A percentile compares a stretch with the other conserved stretches of the same genome.
phyloP scores from a whole-genome alignment of 1,140 invertebrate genomes.

The Drosophila trapezifrons region DNA sequence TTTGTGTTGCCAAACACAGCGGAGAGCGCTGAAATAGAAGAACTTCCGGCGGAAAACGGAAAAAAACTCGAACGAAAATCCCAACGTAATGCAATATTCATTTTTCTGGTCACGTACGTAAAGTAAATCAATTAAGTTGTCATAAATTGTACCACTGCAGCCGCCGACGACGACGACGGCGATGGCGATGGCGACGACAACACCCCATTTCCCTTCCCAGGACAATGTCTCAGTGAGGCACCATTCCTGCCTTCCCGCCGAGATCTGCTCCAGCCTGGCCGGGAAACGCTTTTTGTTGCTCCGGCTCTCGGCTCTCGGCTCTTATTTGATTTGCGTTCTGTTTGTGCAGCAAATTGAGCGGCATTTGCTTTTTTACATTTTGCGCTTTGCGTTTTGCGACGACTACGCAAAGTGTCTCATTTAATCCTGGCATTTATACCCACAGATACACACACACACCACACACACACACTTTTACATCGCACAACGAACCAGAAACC shows the following conservation, averaged over 20 bases:
- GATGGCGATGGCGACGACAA: conserved; percentile 3
- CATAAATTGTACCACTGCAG: conserved; percentile 80
- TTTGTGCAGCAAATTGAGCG: conserved; percentile 77
- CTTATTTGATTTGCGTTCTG: conserved; percentile 70
- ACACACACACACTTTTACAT: conserved; percentile 13
- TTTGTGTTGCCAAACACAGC: conserved; percentile 52
- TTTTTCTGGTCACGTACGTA: conserved; percentile 83
- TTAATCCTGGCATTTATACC: conserved; percentile 33
- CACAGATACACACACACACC: conserved; percentile 16
- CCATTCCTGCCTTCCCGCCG: conserved; percentile 12
- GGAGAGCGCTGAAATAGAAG: conserved; percentile 71
- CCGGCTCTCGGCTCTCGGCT: conserved; percentile 16
- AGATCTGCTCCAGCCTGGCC: conserved; percentile 17
- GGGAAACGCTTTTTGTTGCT: conserved; percentile 45
- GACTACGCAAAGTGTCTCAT: conserved; percentile 38
- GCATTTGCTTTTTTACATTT: conserved; percentile 65
- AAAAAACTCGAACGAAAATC: conserved; percentile 71
- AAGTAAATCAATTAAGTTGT: conserved; percentile 83
- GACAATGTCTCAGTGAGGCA: conserved; percentile 14
- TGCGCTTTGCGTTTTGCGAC: not conserved
- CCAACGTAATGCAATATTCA: conserved; percentile 82
- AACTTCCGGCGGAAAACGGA: conserved; percentile 57
- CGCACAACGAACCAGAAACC: conserved; percentile 21
- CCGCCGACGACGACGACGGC: conserved; percentile 41
- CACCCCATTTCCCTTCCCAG: not conserved